Base-by-base conservation (phyloP, 2,888 invertebrate genomes). In the Frankliniella intonsa region DNA sequence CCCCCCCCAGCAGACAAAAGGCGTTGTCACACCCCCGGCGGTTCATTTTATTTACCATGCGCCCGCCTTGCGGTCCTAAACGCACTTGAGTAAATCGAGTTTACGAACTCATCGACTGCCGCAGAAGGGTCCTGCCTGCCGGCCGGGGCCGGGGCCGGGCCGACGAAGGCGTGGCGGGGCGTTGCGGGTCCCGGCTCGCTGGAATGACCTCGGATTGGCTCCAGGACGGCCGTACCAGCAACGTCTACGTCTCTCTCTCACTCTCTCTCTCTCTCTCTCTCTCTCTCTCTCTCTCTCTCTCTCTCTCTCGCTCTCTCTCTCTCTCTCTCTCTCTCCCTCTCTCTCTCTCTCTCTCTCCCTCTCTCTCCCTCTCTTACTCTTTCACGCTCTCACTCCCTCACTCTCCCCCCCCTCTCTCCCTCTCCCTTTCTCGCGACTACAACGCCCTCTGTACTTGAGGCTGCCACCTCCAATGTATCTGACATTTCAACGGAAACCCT, bases 41-140 rank as follows among this genome's bases (percentile, higher is more conserved):
- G 69, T 76, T 76, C 69, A 76, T 76, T 76, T 76, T 76, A 76
- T 76, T 76, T 76, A 25, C 69, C 25, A 22, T 38, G 38, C 38
- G 38, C 25, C 25, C 69, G 69, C 69, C 22, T 22, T 76, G 69
- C 69, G 69, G 22, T 22, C 69, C 69, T 76, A 76, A 76, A 76
- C 69, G 69, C 69, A 76, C 69, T 76, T 76, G 69, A 76, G 69
- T 76, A 76, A 76, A 76, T 76, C 69, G 69, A 76, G 69, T 76
- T 76, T 76, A 76, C 69, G 69, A 76, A 76, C 69, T 76, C 69
- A 76, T 76, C 69, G 69, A 76, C 69, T 76, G 69, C 69, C 69
- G 69, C 69, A 76, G 69, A 76, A 76, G 69, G 69, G 69, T 76
- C 69, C 69, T 25, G 69, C 69, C 69, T 25, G 38, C 38, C 69